phyloP scores from a whole-genome alignment of 2,888 invertebrate genomes.

The Leptopilina drosophilae region DNA sequence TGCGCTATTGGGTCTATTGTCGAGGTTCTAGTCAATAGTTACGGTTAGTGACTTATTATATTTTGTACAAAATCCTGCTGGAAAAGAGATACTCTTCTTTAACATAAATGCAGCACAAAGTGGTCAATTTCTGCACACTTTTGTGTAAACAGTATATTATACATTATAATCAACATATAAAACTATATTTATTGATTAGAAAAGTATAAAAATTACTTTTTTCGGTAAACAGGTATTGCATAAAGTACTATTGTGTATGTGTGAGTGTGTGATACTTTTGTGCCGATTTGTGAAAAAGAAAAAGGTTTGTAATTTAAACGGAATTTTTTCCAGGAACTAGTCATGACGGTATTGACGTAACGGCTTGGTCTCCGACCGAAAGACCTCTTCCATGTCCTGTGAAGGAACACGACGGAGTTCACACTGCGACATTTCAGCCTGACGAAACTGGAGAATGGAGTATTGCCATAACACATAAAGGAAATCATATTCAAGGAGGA shows the following conservation, averaged over 20 bases:
- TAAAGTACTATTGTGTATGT: no score
- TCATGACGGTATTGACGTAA: slow-evolving; percentile 89
- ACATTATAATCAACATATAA: no score
- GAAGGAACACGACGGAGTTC: slow-evolving; percentile 91
- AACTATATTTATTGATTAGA: no score
- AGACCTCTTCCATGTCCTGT: slow-evolving; percentile 89
- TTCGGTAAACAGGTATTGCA: no score
- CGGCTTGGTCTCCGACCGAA: slow-evolving; percentile 94
- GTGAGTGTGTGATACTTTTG: no score
- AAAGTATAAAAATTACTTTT: no score
- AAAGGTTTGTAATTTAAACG: slow-evolving; percentile 41
- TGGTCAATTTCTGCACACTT: no score
- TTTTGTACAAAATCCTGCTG: no score
- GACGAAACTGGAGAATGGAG: slow-evolving; percentile 98
- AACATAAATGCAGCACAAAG: no score
- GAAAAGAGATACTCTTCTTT: no score
- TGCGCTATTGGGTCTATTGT: slow-evolving; percentile 96
- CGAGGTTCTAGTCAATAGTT: slow-evolving; percentile 94
- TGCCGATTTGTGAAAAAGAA: no score
- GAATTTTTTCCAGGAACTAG: slow-evolving; percentile 69
- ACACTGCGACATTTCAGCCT: slow-evolving; percentile 97
- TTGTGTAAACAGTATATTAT: no score
- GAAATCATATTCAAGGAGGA: slow-evolving; percentile 96
- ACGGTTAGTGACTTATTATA: slow-evolving; percentile 78
- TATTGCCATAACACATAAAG: slow-evolving; percentile 96